Percentiles rank a stretch among this genome's conserved stretches.
These are phyloP conservation scores for Pangasius sanitwongsei DNA, from an alignment of 2,797 vertebrate genomes.

Conservation along the genomic window DNA sequence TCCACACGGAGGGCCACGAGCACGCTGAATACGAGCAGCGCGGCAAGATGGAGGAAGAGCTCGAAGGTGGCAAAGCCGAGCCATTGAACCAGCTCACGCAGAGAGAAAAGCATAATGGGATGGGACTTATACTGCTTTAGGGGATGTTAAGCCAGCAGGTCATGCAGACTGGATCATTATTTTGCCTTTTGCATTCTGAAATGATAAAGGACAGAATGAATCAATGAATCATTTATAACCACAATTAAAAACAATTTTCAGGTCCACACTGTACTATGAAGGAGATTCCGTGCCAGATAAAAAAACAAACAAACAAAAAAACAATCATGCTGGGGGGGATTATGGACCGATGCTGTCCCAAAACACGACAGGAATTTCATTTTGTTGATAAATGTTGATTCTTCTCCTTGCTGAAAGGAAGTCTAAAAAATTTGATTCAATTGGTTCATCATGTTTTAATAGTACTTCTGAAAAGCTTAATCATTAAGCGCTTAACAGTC, in stretches of 20 bases:
- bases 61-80: conserved; percentile 96
- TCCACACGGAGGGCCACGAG: conserved; percentile 88
- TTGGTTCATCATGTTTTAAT: background rate
- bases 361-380: background rate
- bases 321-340: too few relatives aligned
- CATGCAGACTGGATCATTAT: conserved; percentile 14
- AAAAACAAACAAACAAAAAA: background rate
- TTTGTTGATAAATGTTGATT: background rate
- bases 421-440: background rate
- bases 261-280: background rate
- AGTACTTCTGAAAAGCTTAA: background rate
- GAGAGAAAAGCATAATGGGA: conserved; percentile 87
- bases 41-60: conserved; percentile 90
- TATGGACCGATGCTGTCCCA: background rate
- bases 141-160: conserved; percentile 1
- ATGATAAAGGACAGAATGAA: background rate
- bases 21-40: conserved; percentile 87
- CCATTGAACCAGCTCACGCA: conserved; percentile 96
- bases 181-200: conserved; percentile 32
- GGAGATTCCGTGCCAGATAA: background rate
- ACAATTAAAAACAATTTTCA: background rate
- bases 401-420: background rate
- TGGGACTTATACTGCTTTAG: background rate
- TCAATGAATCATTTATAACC: background rate
- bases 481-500: background rate